Percentiles rank a stretch among this genome's conserved stretches.
Conservation (phyloP, 2,797 vertebrate genomes). For the Bucorvus abyssinicus region DNA sequence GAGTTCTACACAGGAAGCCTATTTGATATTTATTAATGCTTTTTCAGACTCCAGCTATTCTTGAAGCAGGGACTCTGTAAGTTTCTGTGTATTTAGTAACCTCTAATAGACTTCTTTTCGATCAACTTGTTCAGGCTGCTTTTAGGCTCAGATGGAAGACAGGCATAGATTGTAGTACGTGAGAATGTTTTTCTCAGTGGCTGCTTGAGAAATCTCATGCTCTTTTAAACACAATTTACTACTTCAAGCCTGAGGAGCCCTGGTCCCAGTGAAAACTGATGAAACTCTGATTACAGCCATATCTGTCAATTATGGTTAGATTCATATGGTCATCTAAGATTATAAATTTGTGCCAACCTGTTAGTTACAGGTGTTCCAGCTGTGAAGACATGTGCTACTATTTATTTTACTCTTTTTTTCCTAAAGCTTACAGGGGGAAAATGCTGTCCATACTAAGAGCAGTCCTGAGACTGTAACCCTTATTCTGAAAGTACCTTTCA, state of each 20-base stretch:
- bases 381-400: neutral
- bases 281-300: neutral
- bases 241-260: neutral
- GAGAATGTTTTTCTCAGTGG: neutral
- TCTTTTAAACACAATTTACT: neutral
- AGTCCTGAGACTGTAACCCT: neutral
- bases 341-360: neutral
- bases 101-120: neutral
- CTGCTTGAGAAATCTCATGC: neutral
- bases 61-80: neutral
- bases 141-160: neutral
- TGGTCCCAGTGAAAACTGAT: neutral
- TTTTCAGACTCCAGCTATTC: neutral
- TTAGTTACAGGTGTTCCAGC: slow-evolving; percentile 19
- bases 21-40: neutral
- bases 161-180: neutral
- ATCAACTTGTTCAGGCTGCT: neutral
- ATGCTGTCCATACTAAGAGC: neutral
- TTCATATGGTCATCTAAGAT: neutral
- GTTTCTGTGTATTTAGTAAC: neutral
- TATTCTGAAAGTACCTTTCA: slow-evolving; percentile 8
- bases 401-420: neutral
- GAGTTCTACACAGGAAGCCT: neutral
- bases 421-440: neutral
- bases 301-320: neutral